A percentile compares a stretch with the other conserved stretches of the same genome.
Conservation (phyloP, 2,113 vertebrate species). For the Thamnaconus septentrionalis region DNA sequence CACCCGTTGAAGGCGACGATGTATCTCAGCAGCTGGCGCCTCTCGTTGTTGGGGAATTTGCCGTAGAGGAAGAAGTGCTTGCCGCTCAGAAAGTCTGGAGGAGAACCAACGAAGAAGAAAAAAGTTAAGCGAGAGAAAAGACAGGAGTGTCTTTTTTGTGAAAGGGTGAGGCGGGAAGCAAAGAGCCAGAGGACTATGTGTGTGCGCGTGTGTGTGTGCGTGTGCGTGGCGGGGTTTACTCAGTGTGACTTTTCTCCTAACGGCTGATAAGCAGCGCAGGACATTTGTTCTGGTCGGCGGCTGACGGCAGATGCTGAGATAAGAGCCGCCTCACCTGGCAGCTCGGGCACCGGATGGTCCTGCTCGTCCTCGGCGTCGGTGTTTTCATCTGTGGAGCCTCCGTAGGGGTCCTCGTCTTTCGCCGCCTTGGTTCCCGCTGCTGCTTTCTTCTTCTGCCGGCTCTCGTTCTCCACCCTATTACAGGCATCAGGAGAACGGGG, state of each 20-base stretch:
- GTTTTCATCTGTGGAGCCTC: slow-evolving; percentile 89
- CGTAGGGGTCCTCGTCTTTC: slow-evolving; percentile 78
- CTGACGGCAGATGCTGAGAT: not conserved
- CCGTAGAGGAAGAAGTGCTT: slow-evolving; percentile 88
- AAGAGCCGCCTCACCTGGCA: slow-evolving; percentile 79
- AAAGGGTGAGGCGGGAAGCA: no score
- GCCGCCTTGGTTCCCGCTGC: slow-evolving; percentile 7
- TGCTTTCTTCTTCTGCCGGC: slow-evolving; percentile 65
- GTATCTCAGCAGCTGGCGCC: slow-evolving; percentile 82
- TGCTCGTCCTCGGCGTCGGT: slow-evolving; percentile 81
- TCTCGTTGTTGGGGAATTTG: slow-evolving; percentile 83
- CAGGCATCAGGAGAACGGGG: slow-evolving; percentile 3
- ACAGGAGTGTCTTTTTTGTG: not conserved
- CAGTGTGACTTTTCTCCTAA: no score
- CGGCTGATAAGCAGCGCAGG: not conserved
- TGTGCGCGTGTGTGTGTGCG: no score
- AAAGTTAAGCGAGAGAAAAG: not conserved
- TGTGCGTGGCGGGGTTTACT: no score
- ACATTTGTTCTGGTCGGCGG: not conserved
- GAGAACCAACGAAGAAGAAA: not conserved
- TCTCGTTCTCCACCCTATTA: slow-evolving; percentile 76
- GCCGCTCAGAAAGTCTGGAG: slow-evolving; percentile 82
- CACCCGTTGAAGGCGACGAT: slow-evolving; percentile 90
- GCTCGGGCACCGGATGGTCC: slow-evolving; percentile 80
- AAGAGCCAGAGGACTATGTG: no score